Percentiles rank a stretch among this genome's conserved stretches.
phyloP scores from a whole-genome alignment of 2,797 vertebrate genomes.

The Acrocephalus scirpaceus region DNA sequence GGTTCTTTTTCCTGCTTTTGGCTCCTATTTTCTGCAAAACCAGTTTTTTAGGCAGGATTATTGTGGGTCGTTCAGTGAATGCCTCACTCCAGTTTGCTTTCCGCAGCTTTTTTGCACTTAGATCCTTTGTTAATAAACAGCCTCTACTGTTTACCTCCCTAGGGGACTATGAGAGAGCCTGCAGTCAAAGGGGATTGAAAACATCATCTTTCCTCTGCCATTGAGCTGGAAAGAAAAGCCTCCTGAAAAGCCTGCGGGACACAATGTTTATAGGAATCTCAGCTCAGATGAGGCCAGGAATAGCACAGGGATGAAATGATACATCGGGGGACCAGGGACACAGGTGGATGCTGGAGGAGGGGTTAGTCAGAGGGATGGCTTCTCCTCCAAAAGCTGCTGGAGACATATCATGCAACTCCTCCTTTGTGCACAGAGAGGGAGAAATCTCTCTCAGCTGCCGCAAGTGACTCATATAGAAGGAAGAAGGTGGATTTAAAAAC shows the following conservation, averaged over 20 bases:
- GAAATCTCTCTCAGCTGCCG: background rate
- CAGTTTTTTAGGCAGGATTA: background rate
- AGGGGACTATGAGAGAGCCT: conserved; percentile 3
- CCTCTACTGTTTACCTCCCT: conserved; percentile 35
- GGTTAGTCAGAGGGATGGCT: accelerated
- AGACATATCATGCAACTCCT: background rate
- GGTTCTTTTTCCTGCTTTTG: background rate
- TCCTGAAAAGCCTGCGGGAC: background rate
- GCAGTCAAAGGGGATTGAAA: conserved; percentile 4
- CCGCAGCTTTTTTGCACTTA: background rate
- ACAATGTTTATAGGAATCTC: background rate
- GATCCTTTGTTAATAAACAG: conserved; percentile 47
- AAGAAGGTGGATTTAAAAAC: background rate
- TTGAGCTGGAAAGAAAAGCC: background rate
- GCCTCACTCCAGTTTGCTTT: background rate
- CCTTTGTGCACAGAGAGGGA: background rate
- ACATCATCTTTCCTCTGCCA: background rate
- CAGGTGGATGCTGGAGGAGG: background rate
- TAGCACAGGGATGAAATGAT: background rate
- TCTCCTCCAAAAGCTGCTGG: background rate
- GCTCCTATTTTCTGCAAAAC: background rate
- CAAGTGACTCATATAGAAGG: background rate
- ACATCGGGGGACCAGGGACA: background rate
- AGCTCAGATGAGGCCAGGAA: background rate
- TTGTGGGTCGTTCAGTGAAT: background rate